A percentile compares a stretch with the other conserved stretches of the same genome.
Evolutionary conservation across 1,140 invertebrate genomes (phyloP).

Genomic region (Drosophila ambigua): DNA sequence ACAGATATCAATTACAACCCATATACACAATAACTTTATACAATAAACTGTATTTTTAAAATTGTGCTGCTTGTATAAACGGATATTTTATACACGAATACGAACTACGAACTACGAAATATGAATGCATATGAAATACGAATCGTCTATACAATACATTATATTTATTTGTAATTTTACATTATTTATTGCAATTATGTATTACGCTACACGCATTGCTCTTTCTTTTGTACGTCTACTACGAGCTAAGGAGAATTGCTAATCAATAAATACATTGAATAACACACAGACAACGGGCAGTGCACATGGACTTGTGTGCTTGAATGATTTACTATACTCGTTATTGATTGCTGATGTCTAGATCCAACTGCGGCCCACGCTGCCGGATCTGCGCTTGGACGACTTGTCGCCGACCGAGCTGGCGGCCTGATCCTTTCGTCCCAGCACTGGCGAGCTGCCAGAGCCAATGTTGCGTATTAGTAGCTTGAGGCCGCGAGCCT

Average conservation of each 20-base stretch:
- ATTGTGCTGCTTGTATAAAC: constrained; percentile 78
- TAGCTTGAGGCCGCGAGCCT: constrained; percentile 89
- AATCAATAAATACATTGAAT: constrained; percentile 57
- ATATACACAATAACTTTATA: constrained; percentile 53
- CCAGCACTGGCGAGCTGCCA: constrained; percentile 91
- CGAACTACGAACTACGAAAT: constrained; percentile 16
- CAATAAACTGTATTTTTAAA: constrained; percentile 72
- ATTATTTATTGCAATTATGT: constrained; percentile 81
- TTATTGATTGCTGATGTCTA: constrained; percentile 23
- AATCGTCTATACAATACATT: constrained; percentile 66
- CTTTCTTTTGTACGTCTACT: constrained; percentile 61
- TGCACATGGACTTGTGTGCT: not conserved
- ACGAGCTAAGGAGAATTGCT: constrained; percentile 61
- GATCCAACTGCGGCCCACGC: constrained; percentile 81
- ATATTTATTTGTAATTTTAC: constrained; percentile 82
- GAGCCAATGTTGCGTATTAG: constrained; percentile 91
- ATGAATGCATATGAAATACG: constrained; percentile 30
- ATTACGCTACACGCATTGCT: constrained; percentile 68
- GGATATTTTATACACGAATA: constrained; percentile 63
- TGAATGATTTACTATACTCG: not conserved
- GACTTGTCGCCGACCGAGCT: constrained; percentile 47
- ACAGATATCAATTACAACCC: constrained; percentile 59
- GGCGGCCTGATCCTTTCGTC: constrained; percentile 86
- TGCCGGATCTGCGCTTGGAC: constrained; percentile 74
- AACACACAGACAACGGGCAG: constrained; percentile 24